A percentile compares a stretch with the other conserved stretches of the same genome.
Conservation (phyloP, 2,797 vertebrate genomes). For the Hafferia zeledoni region DNA sequence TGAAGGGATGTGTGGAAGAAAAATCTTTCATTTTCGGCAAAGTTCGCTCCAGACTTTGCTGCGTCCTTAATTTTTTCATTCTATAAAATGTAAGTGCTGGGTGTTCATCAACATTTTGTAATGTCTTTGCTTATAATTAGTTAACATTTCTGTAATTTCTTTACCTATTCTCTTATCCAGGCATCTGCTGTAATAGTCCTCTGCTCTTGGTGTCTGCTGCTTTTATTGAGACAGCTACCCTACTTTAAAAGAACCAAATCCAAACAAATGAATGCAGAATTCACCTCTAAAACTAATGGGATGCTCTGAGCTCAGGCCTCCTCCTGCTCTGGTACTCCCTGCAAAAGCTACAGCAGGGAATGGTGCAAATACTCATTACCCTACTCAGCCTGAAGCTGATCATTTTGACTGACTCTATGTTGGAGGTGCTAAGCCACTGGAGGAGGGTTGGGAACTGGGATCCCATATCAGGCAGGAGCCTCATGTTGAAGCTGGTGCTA, state of each 20-base stretch:
- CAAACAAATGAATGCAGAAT: not conserved
- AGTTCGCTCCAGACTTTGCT: rapidly evolving
- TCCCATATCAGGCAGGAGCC: rapidly evolving
- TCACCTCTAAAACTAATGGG: not conserved
- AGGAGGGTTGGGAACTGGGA: not conserved
- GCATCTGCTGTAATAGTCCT: not conserved
- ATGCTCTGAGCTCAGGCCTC: not conserved
- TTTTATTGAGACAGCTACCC: not conserved
- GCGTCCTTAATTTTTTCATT: not conserved
- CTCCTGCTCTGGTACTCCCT: not conserved
- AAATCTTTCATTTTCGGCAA: not conserved
- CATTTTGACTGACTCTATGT: rapidly evolving
- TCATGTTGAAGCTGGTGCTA: not conserved
- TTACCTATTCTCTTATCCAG: not conserved
- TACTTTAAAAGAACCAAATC: rapidly evolving
- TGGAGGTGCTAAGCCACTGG: not conserved
- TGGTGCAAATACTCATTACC: rapidly evolving
- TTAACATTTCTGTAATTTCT: not conserved
- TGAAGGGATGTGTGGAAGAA: not conserved
- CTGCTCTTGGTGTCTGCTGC: not conserved
- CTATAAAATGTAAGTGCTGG: not conserved
- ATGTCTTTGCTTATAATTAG: not conserved
- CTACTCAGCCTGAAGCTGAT: rapidly evolving
- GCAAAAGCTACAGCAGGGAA: not conserved
- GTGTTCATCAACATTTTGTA: not conserved